Evolutionary conservation across 2,888 invertebrate species (phyloP).

Genomic region (Apotomis turbidana): DNA sequence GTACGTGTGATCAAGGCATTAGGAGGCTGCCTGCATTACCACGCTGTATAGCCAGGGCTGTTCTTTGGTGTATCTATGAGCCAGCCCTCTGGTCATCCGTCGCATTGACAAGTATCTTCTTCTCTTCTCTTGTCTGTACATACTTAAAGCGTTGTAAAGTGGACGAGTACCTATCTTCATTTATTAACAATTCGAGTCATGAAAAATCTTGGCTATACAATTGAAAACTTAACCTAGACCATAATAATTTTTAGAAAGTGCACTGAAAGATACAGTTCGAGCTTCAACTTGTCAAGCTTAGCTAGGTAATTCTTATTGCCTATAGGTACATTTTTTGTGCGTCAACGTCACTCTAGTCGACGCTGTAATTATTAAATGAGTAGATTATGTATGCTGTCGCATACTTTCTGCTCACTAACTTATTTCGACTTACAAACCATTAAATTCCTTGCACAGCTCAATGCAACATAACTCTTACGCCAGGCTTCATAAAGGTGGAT

Average conservation of each 20-base stretch:
- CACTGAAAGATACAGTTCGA: not conserved
- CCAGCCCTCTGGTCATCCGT: too few species aligned
- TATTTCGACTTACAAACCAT: conserved; percentile 25
- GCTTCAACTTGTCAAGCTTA: not conserved
- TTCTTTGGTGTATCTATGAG: too few species aligned
- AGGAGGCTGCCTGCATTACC: too few species aligned
- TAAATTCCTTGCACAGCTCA: conserved; percentile 2
- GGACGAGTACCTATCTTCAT: too few species aligned
- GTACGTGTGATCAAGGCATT: too few species aligned
- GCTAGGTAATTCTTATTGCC: not conserved
- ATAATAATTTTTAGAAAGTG: not conserved
- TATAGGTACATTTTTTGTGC: not conserved
- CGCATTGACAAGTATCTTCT: too few species aligned
- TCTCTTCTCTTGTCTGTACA: too few species aligned
- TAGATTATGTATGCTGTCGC: conserved; percentile 25
- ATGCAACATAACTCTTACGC: not conserved
- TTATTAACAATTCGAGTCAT: too few species aligned
- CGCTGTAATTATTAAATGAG: conserved; percentile 18
- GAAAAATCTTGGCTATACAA: too few species aligned
- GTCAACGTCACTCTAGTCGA: not conserved
- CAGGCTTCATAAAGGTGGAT: not conserved
- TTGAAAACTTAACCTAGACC: too few species aligned
- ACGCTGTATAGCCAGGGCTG: too few species aligned
- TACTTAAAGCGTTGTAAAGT: too few species aligned
- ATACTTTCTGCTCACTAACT: conserved; percentile 15